Evolutionary conservation across 1,140 invertebrate species (phyloP).

Genomic region (Leptinotarsa texana): DNA sequence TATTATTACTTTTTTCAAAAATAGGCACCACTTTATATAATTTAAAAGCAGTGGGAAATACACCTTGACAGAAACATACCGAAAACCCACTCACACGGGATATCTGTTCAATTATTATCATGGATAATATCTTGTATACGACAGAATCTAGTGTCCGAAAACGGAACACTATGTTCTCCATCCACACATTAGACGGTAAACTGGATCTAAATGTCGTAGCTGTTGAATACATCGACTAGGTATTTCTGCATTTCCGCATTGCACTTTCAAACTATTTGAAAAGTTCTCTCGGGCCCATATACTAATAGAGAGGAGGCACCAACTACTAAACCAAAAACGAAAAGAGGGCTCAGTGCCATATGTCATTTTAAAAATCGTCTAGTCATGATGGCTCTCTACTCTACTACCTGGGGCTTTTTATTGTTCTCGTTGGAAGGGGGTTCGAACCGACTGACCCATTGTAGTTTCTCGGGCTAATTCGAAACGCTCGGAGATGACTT

Average conservation of each 20-base stretch:
- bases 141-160: no score
- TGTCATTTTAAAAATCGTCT: slow-evolving; percentile 26
- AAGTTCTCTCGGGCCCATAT: not conserved
- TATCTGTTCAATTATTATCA: no score
- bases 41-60: no score
- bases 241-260: not conserved
- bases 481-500: slow-evolving; percentile 40
- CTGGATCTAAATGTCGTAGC: no score
- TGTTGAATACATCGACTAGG: no score
- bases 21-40: no score
- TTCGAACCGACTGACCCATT: slow-evolving; percentile 10
- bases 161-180: no score
- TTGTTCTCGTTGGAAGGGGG: slow-evolving; percentile 16
- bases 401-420: slow-evolving; percentile 27
- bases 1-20: no score
- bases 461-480: slow-evolving; percentile 19
- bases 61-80: no score
- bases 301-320: slow-evolving; percentile 5
- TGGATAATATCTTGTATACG: no score
- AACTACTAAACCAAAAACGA: slow-evolving; percentile 1
- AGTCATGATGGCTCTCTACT: slow-evolving; percentile 27
- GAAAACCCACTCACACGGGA: no score
- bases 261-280: not conserved
- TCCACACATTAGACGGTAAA: no score
- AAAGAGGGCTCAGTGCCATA: slow-evolving; percentile 17